Evolutionary conservation across 2,797 vertebrate species (phyloP).

Genomic region (Enteromius viviparus): DNA sequence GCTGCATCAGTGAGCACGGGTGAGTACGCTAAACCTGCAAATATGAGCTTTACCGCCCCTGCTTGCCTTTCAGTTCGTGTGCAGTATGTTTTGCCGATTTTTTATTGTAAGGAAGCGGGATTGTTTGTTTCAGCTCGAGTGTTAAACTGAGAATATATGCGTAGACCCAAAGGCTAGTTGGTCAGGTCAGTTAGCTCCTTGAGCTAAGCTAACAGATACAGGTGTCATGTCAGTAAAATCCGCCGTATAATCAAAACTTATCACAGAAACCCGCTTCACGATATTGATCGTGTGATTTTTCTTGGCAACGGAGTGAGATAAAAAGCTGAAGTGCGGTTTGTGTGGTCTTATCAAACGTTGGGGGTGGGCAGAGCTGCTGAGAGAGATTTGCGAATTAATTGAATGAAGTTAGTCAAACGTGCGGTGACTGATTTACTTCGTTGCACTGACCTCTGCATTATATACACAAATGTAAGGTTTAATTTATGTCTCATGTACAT

Average conservation of each 20-base stretch:
- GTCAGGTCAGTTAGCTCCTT: neutral
- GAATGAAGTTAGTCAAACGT: neutral
- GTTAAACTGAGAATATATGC: conserved; percentile 9
- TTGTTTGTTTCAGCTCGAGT: neutral
- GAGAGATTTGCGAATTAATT: neutral
- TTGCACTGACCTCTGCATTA: neutral
- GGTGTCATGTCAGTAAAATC: conserved; percentile 48
- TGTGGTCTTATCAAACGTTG: neutral
- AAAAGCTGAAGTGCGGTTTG: neutral
- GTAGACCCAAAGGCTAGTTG: conserved; percentile 28
- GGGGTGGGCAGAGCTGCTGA: neutral
- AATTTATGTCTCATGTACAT: neutral
- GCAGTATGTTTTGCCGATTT: fast-evolving
- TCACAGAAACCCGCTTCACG: neutral
- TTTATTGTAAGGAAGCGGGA: neutral
- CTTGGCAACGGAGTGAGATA: neutral
- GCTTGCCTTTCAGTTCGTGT: neutral
- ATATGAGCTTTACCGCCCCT: neutral
- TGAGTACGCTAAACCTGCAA: conserved; percentile 67
- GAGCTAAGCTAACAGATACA: conserved; percentile 45
- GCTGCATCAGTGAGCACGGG: conserved; percentile 67
- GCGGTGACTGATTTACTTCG: neutral
- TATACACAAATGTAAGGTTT: neutral
- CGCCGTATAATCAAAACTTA: neutral
- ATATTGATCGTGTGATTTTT: neutral